phyloP scores from a whole-genome alignment of 1,140 invertebrate genomes.

The Drosophila insularis region DNA sequence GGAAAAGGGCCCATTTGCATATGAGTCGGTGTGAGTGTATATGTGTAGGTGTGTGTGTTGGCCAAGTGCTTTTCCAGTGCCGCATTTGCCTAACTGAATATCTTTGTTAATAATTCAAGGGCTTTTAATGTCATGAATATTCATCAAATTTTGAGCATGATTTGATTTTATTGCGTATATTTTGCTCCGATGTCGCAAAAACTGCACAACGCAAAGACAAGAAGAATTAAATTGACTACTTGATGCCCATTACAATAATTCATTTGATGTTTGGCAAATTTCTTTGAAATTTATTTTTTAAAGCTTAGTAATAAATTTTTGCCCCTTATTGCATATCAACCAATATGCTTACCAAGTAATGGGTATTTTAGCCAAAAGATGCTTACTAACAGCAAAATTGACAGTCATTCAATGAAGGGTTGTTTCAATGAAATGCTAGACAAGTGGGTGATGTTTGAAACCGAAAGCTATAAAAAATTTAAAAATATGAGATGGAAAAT shows the following conservation, averaged over 20 bases:
- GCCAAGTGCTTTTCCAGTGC: constrained; percentile 62
- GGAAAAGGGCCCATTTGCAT: constrained; percentile 31
- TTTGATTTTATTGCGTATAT: constrained; percentile 80
- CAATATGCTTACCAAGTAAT: neutral
- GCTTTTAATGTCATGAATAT: constrained; percentile 81
- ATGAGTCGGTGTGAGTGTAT: constrained; percentile 13
- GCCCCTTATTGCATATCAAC: neutral
- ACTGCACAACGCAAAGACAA: constrained; percentile 23
- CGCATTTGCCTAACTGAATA: constrained; percentile 73
- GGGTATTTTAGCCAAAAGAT: constrained; percentile 19
- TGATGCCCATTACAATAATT: neutral
- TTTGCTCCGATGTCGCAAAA: constrained; percentile 52
- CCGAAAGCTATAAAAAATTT: neutral
- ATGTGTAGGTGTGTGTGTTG: constrained; percentile 30
- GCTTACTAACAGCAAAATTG: constrained; percentile 18
- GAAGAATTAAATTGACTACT: neutral
- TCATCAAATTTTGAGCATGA: constrained; percentile 79
- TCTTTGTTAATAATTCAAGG: constrained; percentile 80
- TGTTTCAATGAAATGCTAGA: constrained; percentile 23
- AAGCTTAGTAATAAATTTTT: no score
- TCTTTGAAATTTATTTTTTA: no score
- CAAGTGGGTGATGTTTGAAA: constrained; percentile 13
- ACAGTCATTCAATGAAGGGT: constrained; percentile 29
- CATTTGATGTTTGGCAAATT: neutral
- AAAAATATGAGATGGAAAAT: neutral